phyloP scores from a whole-genome alignment of 2,797 vertebrate genomes.

The Pantherophis alleghaniensis region DNA sequence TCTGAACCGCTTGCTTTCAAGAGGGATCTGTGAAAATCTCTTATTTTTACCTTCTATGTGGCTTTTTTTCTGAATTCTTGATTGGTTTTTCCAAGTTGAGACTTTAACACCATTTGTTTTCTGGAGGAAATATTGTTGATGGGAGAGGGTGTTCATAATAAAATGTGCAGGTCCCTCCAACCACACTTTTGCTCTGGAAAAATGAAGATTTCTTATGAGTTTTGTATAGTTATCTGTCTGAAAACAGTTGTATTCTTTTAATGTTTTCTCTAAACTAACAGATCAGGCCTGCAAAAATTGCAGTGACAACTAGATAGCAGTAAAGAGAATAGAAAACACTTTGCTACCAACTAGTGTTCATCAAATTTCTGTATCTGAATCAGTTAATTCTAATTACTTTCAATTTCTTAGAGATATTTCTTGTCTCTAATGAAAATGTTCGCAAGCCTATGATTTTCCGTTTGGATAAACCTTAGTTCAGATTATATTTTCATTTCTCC shows the following conservation, averaged over 20 bases:
- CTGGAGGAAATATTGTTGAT: not conserved
- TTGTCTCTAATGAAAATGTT: not conserved
- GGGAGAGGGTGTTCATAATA: not conserved
- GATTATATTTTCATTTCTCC: conserved; percentile 3
- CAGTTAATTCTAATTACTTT: not conserved
- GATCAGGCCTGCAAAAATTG: not conserved
- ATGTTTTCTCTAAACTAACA: not conserved
- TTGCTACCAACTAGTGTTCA: not conserved
- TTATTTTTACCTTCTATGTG: not conserved
- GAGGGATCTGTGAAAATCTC: not conserved
- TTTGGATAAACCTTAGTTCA: not conserved
- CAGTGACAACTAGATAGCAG: not conserved
- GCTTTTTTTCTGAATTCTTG: not conserved
- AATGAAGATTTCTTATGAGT: not conserved
- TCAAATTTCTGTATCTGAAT: not conserved
- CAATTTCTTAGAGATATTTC: not conserved
- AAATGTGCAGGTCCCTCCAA: not conserved
- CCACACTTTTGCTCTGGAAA: not conserved
- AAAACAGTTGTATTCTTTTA: not conserved
- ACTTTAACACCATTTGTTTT: not conserved
- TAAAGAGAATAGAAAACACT: not conserved
- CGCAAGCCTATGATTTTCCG: not conserved
- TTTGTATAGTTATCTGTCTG: not conserved
- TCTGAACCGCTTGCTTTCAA: not conserved
- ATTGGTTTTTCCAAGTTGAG: not conserved